Evolutionary conservation across 2,113 vertebrate species (phyloP).

Genomic region (Myotis brandtii): DNA sequence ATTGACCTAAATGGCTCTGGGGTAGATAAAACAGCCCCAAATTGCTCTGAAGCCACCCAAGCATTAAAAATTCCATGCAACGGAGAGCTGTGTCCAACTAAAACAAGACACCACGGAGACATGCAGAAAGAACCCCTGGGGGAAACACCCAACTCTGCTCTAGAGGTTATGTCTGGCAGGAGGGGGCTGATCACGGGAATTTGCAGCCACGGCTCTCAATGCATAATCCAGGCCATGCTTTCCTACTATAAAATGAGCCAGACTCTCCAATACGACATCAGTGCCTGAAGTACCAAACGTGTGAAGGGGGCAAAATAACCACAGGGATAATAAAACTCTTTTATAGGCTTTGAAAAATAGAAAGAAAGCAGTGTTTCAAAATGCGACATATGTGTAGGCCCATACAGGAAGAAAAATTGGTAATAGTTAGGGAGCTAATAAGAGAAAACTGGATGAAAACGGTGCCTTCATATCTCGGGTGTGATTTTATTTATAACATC

Average conservation of each 20-base stretch:
- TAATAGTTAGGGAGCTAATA: constrained; percentile 73
- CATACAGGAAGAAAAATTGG: constrained; percentile 61
- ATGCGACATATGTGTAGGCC: constrained; percentile 60
- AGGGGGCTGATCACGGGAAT: not conserved
- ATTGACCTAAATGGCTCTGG: not conserved
- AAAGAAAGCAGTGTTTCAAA: constrained; percentile 69
- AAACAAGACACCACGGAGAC: constrained; percentile 12
- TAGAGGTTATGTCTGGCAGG: not conserved
- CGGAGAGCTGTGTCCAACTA: not conserved
- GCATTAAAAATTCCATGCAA: constrained; percentile 36
- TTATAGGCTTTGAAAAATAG: constrained; percentile 75
- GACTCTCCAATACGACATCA: constrained; percentile 35
- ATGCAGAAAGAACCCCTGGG: not conserved
- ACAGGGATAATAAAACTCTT: constrained; percentile 71
- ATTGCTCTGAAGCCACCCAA: constrained; percentile 45
- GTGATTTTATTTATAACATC: constrained; percentile 68
- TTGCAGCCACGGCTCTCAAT: not conserved
- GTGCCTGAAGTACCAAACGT: constrained; percentile 33
- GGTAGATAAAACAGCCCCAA: constrained; percentile 50
- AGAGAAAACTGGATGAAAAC: constrained; percentile 63
- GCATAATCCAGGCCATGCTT: not conserved
- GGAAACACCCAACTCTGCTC: not conserved
- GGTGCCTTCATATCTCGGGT: constrained; percentile 34
- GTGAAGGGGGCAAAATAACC: constrained; percentile 62
- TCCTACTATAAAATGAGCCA: not conserved